Conservation (phyloP, 2,888 invertebrate genomes). For the Mesopsocus fuscifrons region DNA sequence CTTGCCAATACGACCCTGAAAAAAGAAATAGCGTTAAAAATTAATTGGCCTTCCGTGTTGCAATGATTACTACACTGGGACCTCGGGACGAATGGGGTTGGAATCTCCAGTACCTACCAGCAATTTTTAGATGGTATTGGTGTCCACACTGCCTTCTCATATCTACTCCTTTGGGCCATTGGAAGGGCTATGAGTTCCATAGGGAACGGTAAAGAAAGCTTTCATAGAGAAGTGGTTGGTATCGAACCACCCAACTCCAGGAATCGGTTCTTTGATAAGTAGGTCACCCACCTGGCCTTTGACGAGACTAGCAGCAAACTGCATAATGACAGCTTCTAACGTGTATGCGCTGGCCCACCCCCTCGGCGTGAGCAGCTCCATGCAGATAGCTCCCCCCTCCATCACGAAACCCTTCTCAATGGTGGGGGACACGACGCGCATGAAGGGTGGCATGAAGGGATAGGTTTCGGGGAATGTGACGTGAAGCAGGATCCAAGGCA, state of each 20-base stretch:
- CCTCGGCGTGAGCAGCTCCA: slow-evolving; percentile 69
- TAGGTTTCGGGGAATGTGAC: slow-evolving; percentile 74
- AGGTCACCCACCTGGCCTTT: slow-evolving; percentile 44
- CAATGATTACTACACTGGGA: too few species aligned
- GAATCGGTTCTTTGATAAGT: too few species aligned
- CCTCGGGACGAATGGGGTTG: too few species aligned
- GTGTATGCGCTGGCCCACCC: slow-evolving; percentile 81
- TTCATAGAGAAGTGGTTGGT: too few species aligned
- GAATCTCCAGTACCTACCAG: too few species aligned
- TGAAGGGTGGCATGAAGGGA: slow-evolving; percentile 73
- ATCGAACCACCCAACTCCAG: too few species aligned
- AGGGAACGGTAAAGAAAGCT: too few species aligned
- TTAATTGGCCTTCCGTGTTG: too few species aligned
- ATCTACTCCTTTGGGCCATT: too few species aligned
- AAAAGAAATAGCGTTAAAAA: slow-evolving; percentile 11
- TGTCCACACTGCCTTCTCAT: too few species aligned
- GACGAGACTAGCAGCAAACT: slow-evolving; percentile 73
- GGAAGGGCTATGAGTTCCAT: too few species aligned
- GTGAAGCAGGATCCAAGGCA: slow-evolving; percentile 56
- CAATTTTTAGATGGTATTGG: too few species aligned
- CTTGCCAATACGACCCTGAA: slow-evolving; percentile 51
- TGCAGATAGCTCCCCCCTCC: slow-evolving; percentile 81
- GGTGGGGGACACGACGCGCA: slow-evolving; percentile 44
- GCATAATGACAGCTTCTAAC: slow-evolving; percentile 74
- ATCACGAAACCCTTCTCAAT: slow-evolving; percentile 75